Evolutionary conservation across 2,113 vertebrate genomes (phyloP), one percentile per base, ranked within the genome.

Genomic region (Azemiops feae): DNA sequence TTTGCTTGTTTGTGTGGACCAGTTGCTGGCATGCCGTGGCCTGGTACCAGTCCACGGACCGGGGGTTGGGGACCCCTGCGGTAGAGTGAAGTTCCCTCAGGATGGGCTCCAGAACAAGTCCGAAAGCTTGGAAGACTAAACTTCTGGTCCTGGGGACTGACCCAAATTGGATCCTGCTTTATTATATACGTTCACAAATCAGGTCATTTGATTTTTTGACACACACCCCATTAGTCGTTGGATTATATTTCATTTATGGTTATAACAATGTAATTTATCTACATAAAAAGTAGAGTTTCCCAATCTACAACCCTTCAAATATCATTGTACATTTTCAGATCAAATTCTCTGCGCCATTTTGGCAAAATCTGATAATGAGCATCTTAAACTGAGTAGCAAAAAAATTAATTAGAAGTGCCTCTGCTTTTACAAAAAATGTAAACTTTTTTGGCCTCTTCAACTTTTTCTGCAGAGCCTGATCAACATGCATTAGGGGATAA

Each of bases 381-480:
- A 27, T 25, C 69, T 55, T 85, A 91, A 53, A n/a, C 8, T n/a
- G 81, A 85, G 74, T 23, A n/a, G 7, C 43, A 39, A 64, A 92
- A 92, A 87, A 34, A 53, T 23, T 45, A 25, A 50, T 88, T 55
- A 25, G 5, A 88, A 30, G n/a, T 43, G 53, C 50, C 27, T 22
- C 7, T 64, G 85, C 3, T 50, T 91, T 54, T 91, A 55, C 54
- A 8, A 39, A 27, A 89, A 55, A 60, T 1, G 0, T 11, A 94
- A 94, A 94, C 90, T 87, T 89, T 34, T 87, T 89, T 3, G 34
- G 69, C 91, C 0, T 0, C 4, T 58, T 90, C 94, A n/a, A 18
- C 10, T 69, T 81, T 81, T 81, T 43, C 91, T 92, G 92, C 91
- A 94, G 27, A 2, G 43, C 93, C 89, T 90, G 16, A 92, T 91